Evolutionary conservation across 2,888 invertebrate species (phyloP).

Genomic region (Pedicia rivosa): DNA sequence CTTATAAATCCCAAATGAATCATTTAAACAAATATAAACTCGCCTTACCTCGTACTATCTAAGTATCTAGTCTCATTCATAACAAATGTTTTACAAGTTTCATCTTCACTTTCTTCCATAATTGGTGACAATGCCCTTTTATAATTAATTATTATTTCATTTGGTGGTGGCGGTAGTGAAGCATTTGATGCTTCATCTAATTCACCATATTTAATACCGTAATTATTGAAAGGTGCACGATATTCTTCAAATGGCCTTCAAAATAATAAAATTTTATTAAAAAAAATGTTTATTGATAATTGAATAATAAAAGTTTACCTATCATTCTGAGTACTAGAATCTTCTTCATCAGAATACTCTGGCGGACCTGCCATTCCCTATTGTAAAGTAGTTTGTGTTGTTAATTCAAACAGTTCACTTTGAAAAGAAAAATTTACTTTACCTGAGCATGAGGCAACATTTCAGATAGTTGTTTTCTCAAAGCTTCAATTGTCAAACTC

Average conservation of each 20-base stretch:
- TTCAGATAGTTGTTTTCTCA: constrained; percentile 15
- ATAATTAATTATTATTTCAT: constrained; percentile 16
- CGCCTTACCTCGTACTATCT: constrained; percentile 15
- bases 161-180: constrained; percentile 9
- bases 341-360: constrained; percentile 14
- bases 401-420: neutral
- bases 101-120: constrained; percentile 17
- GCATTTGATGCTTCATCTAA: constrained; percentile 6
- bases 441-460: constrained; percentile 13
- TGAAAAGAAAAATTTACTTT: neutral
- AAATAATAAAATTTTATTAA: neutral
- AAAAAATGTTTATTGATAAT: neutral
- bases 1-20: neutral
- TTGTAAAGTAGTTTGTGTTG: neutral
- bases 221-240: constrained; percentile 12
- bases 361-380: constrained; percentile 12
- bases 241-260: constrained; percentile 14
- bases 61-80: constrained; percentile 15
- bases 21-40: neutral
- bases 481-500: constrained; percentile 13
- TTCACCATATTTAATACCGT: constrained; percentile 7
- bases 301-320: too few species aligned
- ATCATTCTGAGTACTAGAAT: constrained; percentile 5
- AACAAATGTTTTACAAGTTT: constrained; percentile 16
- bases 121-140: constrained; percentile 16